phyloP scores from a whole-genome alignment of 2,888 invertebrate genomes.

The Tolmerus cingulatus region DNA sequence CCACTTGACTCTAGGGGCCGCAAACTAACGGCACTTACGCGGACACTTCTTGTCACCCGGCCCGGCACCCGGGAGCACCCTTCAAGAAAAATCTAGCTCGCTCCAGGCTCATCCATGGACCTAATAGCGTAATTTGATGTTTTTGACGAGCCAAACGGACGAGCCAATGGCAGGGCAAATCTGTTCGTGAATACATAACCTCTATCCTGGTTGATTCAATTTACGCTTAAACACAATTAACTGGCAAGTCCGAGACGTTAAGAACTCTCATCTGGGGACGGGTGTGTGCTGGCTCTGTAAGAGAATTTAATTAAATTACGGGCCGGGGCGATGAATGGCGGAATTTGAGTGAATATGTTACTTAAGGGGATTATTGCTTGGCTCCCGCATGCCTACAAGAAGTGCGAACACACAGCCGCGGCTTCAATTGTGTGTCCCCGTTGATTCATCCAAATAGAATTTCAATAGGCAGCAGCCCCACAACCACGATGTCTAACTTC shows the following conservation, averaged over 20 bases:
- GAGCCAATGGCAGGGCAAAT: conserved; percentile 31
- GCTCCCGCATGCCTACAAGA: conserved; percentile 32
- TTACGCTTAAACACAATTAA: conserved; percentile 45
- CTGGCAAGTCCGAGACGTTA: conserved; percentile 43
- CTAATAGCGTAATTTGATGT: conserved; percentile 2
- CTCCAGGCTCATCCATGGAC: neutral
- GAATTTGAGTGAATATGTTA: conserved; percentile 34
- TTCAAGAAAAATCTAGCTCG: neutral
- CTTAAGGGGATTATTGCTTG: conserved; percentile 13
- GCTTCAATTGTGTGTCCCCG: neutral
- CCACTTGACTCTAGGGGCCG: conserved; percentile 16
- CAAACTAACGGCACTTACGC: conserved; percentile 16
- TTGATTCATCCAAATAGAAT: conserved; percentile 46
- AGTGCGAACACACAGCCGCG: neutral
- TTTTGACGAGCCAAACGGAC: neutral
- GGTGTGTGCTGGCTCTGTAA: neutral
- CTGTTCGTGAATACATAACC: conserved; percentile 38
- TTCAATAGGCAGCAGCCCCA: conserved; percentile 41
- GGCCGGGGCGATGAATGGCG: conserved; percentile 29
- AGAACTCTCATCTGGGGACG: conserved; percentile 13
- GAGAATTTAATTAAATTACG: conserved; percentile 40
- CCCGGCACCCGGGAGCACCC: neutral
- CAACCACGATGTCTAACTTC: conserved; percentile 33
- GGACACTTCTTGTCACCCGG: conserved; percentile 1
- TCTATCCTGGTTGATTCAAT: conserved; percentile 46